Evolutionary conservation across 2,113 vertebrate species (phyloP).

Genomic region (Eleginops maclovinus): DNA sequence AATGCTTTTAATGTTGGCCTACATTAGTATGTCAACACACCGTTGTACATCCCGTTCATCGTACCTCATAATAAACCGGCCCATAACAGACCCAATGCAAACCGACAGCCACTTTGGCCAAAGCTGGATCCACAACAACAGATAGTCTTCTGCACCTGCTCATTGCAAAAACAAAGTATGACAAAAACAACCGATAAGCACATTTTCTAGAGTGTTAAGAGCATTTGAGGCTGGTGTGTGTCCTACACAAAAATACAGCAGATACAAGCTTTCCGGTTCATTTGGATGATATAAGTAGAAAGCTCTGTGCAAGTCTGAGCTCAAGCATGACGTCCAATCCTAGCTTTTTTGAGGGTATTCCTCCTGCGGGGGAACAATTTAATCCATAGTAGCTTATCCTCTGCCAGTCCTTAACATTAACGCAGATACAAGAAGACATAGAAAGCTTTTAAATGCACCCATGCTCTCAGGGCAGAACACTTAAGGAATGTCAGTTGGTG

Average conservation of each 20-base stretch:
- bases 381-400: constrained; percentile 47
- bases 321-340: constrained; percentile 58
- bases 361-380: constrained; percentile 23
- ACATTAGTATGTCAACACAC: constrained; percentile 75
- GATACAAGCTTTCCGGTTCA: constrained; percentile 49
- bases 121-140: constrained; percentile 58
- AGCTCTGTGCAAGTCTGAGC: constrained; percentile 71
- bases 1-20: constrained; percentile 80
- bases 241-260: constrained; percentile 50
- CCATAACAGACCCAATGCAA: constrained; percentile 63
- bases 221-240: constrained; percentile 65
- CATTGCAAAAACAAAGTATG: constrained; percentile 40
- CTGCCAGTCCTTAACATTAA: constrained; percentile 40
- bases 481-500: constrained; percentile 65
- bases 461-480: constrained; percentile 52
- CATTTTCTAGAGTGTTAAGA: constrained; percentile 55
- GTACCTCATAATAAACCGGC: constrained; percentile 66
- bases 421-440: constrained; percentile 56
- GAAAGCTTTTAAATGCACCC: constrained; percentile 55
- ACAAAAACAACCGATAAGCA: constrained; percentile 42
- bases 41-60: constrained; percentile 47
- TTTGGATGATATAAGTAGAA: constrained; percentile 59
- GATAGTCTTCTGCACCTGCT: constrained; percentile 56
- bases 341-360: constrained; percentile 52
- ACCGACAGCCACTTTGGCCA: constrained; percentile 64